phyloP scores from a whole-genome alignment of 2,797 vertebrate genomes.

The Hafferia zeledoni region DNA sequence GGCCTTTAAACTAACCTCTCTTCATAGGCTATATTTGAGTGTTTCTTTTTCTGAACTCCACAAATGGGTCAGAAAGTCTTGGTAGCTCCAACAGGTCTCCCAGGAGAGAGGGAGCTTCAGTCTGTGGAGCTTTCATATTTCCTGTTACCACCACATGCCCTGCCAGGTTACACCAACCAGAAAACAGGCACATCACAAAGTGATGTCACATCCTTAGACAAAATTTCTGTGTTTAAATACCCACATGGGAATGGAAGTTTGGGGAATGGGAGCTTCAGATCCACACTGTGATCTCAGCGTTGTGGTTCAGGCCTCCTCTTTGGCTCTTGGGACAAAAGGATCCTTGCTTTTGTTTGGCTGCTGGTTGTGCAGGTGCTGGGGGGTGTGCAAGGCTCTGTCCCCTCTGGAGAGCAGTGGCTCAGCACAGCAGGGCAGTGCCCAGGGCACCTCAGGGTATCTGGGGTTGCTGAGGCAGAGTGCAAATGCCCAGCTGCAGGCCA shows the following conservation, averaged over 20 bases:
- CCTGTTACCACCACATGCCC: not conserved
- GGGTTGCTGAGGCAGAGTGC: not conserved
- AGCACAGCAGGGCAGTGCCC: not conserved
- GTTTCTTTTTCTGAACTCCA: not conserved
- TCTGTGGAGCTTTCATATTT: not conserved
- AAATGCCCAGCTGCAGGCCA: not conserved
- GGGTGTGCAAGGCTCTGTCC: not conserved
- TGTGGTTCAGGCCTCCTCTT: not conserved
- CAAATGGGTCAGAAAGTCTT: not conserved
- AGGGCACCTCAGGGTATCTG: not conserved
- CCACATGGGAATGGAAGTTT: accelerated
- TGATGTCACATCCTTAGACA: not conserved
- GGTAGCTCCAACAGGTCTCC: not conserved
- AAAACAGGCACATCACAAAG: not conserved
- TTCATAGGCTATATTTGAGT: not conserved
- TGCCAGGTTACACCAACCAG: not conserved
- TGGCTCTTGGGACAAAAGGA: not conserved
- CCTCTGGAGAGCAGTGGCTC: not conserved
- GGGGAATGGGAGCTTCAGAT: not conserved
- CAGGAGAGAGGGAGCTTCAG: not conserved
- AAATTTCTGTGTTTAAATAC: not conserved
- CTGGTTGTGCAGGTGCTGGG: not conserved
- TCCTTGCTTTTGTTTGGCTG: not conserved
- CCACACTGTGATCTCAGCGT: not conserved
- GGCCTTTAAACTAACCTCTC: not conserved